Percentiles rank a stretch among this genome's conserved stretches.
These are phyloP conservation scores for Epiperipatus broadwayi DNA, from an alignment of 2,888 invertebrate species.

Conservation along the genomic window DNA sequence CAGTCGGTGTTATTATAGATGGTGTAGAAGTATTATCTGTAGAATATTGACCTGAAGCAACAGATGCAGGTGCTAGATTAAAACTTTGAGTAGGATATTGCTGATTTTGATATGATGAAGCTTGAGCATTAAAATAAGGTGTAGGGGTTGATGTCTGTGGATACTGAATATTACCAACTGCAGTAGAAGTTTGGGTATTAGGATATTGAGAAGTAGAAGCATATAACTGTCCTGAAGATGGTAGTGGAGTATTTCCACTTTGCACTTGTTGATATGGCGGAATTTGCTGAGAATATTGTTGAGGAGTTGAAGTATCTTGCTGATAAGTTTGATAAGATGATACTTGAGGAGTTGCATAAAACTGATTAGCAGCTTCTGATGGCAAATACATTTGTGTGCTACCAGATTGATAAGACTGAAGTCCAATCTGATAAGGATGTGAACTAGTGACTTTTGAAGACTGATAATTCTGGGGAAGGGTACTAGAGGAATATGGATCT, in stretches of 20 bases:
- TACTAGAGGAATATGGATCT: too few relatives aligned
- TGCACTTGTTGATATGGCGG: conserved; percentile 14
- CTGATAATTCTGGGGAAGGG: too few relatives aligned
- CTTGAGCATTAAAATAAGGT: not conserved
- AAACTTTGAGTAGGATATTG: conserved; percentile 13
- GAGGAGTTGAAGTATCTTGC: conserved; percentile 12
- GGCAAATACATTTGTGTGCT: too few relatives aligned
- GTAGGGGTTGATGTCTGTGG: conserved; percentile 5
- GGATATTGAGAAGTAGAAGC: conserved; percentile 1
- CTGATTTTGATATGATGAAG: conserved; percentile 11
- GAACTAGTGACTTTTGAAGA: too few relatives aligned
- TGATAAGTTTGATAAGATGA: conserved; percentile 12
- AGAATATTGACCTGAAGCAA: too few relatives aligned
- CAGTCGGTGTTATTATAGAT: too few relatives aligned
- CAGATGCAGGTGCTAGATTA: conserved; percentile 12
- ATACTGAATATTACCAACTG: conserved; percentile 8
- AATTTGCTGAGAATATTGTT: conserved; percentile 12
- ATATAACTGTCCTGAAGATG: not conserved
- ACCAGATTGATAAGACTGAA: too few relatives aligned
- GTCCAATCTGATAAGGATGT: too few relatives aligned
- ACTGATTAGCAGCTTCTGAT: too few relatives aligned
- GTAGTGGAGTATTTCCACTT: conserved; percentile 11
- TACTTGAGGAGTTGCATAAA: not conserved
- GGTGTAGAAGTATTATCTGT: conserved; percentile 12
- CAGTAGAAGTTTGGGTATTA: conserved; percentile 12